Base-by-base conservation (phyloP, 2,797 vertebrate species). In the Epinephelus coioides region DNA sequence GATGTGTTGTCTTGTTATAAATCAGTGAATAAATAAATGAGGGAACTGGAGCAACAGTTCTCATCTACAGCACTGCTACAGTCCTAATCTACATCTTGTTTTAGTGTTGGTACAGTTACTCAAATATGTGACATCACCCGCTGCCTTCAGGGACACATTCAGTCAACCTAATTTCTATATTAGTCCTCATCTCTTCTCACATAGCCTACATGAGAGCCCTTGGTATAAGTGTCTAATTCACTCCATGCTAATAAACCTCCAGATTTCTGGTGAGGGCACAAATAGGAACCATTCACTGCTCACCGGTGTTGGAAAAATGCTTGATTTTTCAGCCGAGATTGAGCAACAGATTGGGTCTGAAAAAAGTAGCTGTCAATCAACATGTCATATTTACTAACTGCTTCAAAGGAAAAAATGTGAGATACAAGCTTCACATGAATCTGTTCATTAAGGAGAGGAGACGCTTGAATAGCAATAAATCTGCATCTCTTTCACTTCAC, bases 161-260 rank as follows among this genome's bases (percentile, higher is more conserved):
- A 91, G 80, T 90, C 93, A 94, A 91, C 94, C 93, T 92, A 66
- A 92, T 94, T 94, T 93, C 93, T 94, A 94, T 91, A 94, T 93
- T 85, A 78, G 87, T 92, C 92, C 87, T 89, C 85, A 82, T 88
- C 82, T 92, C 82, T 56, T 81, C 73, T 87, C 80, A 53, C 63
- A 38, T 83, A 92, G 88, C 92, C 90, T 91, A 92, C 82, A 93
- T 90, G 78, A 86, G 71, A 71, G 83, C 89, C 82, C 90, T 89
- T 73, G 67, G 72, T 78, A 72, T 60, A 71, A 77, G 81, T 78
- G 80, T 67, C 44, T 87, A 63, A 82, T 62, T 82, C 67, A 72
- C 67, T 71, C 38, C 23, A 64, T 1, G n/a, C 70, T 75, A 72
- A 78, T 71, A 78, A 73, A 61, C 56, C 46, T 74, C 34, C 49